Base-by-base conservation (phyloP, 2,888 invertebrate species). In the Teleiodes luculella region DNA sequence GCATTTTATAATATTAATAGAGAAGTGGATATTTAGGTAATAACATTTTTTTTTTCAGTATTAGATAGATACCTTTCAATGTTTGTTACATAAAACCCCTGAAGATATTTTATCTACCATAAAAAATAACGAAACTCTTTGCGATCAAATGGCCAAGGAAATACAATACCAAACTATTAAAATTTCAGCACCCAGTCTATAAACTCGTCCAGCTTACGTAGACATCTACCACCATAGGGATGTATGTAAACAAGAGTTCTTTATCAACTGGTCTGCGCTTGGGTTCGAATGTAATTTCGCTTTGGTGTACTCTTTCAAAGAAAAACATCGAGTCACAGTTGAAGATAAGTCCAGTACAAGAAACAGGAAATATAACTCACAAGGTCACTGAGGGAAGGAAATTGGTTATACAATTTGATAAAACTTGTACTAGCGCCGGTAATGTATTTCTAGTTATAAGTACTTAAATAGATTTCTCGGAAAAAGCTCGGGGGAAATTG, bases 221-320 rank as follows among this genome's bases (percentile, higher is more conserved):
- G 18, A 41, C 18, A 16, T 41, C 3, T 20, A 41, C 18, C 18
- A 8, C 39, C 11, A 11, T 11, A 41, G 0, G 11, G 11, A 6
- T 39, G 39, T 41, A 18, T 20, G 18, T n/a, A n/a, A n/a, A 1
- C 10, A 18, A 20, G 11, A 8, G 39, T 16, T 20, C 39, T 18
- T 11, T 20, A 41, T 3, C 1, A 4, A 20, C 39, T 41, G 39
- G 39, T 13, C 10, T 28, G 7, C 13, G n/a, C 4, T 43, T 10
- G 10, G 14, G 33, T 48, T 20, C 35, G 16, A 35, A 35, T 35
- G 48, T 48, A 48, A 48, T 48, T 48, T 48, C 48, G 35, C 48
- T 35, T 7, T 3, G 48, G 48, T 48, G 35, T 48, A 48, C 20
- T 31, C 20, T 48, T 48, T 35, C 48, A 35, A 48, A 48, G 48